These are phyloP conservation scores for Drosophila subsilvestris DNA, from an alignment of 2,888 invertebrate genomes.

Conservation along the genomic window DNA sequence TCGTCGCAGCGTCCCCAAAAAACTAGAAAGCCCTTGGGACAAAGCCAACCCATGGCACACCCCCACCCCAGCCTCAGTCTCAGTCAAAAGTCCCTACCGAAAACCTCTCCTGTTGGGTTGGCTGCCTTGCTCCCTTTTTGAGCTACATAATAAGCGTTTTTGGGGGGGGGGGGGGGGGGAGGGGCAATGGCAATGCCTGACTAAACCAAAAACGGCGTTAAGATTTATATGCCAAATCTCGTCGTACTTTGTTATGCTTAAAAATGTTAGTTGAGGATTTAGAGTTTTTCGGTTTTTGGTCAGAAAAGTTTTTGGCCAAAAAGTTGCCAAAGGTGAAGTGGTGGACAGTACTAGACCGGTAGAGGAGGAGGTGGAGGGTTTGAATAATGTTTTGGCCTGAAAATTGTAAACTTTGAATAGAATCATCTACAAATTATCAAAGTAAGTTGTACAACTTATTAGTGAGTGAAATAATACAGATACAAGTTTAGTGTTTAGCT, in stretches of 20 bases:
- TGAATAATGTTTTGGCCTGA: neutral
- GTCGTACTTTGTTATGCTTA: slow-evolving; percentile 74
- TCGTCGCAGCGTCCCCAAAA: slow-evolving; percentile 42
- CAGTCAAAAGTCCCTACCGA: too few relatives aligned
- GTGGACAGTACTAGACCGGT: neutral
- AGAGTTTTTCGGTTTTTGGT: slow-evolving; percentile 53
- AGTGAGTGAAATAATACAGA: neutral
- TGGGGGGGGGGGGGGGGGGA: neutral
- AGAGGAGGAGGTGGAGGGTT: neutral
- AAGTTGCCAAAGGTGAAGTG: slow-evolving; percentile 21
- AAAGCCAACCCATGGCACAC: slow-evolving; percentile 15
- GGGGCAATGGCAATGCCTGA: slow-evolving; percentile 52
- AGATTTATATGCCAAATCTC: slow-evolving; percentile 73
- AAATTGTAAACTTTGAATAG: neutral
- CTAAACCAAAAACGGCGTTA: slow-evolving; percentile 64
- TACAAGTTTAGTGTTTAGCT: neutral
- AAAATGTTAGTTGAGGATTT: slow-evolving; percentile 70
- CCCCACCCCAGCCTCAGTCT: neutral
- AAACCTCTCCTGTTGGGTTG: neutral
- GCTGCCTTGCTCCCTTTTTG: slow-evolving; percentile 3
- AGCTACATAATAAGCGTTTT: slow-evolving; percentile 62
- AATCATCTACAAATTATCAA: neutral
- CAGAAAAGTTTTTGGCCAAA: slow-evolving; percentile 51
- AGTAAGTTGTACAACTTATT: neutral
- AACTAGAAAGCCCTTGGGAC: slow-evolving; percentile 42